phyloP scores from a whole-genome alignment of 2,888 invertebrate genomes.

The Strigamia transsilvanica region DNA sequence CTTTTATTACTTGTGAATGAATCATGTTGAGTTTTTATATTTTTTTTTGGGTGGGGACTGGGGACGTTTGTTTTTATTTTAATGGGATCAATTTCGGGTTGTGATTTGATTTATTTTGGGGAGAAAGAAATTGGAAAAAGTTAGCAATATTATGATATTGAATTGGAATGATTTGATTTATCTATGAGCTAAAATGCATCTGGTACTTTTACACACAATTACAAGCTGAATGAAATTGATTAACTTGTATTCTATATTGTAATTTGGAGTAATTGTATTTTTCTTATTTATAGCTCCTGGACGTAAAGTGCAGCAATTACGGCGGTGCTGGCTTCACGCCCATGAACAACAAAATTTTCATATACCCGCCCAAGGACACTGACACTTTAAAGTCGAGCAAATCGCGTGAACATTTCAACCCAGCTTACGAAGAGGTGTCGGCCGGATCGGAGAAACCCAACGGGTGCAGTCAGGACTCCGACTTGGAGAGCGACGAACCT shows the following conservation, averaged over 20 bases:
- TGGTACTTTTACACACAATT: constrained; percentile 10
- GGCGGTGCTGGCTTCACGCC: constrained; percentile 58
- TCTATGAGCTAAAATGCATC: not conserved
- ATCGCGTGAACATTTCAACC: constrained; percentile 57
- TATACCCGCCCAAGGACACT: constrained; percentile 55
- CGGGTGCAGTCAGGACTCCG: constrained; percentile 56
- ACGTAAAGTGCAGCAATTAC: constrained; percentile 59
- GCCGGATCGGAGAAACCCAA: constrained; percentile 57
- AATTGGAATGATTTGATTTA: constrained; percentile 40
- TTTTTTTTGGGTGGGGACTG: too few relatives aligned
- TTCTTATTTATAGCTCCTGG: constrained; percentile 57
- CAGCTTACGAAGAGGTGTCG: constrained; percentile 59
- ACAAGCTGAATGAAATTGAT: not conserved
- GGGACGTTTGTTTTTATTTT: too few relatives aligned
- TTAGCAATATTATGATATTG: constrained; percentile 31
- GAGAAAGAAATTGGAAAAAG: not conserved
- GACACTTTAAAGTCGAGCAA: constrained; percentile 51
- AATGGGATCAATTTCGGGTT: not conserved
- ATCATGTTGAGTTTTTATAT: not conserved
- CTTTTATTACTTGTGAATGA: not conserved
- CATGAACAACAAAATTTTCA: constrained; percentile 58
- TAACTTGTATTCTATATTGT: not conserved
- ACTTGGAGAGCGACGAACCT: constrained; percentile 58
- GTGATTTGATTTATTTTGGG: constrained; percentile 24
- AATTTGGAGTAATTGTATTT: not conserved